Evolutionary conservation across 2,888 invertebrate genomes (phyloP).

Genomic region (Idaea biselata): DNA sequence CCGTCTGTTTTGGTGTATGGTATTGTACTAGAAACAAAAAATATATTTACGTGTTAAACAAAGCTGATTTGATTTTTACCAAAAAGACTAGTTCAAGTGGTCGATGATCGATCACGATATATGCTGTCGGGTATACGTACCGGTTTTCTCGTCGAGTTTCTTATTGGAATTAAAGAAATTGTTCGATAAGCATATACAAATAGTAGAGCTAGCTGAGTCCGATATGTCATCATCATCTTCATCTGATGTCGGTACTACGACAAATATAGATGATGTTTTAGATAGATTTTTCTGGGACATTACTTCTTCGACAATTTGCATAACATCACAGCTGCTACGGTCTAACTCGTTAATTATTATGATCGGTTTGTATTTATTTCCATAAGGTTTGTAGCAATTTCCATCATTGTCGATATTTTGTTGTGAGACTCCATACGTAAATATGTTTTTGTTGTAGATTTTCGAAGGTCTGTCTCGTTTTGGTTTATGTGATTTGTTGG

Average conservation of each 20-base stretch:
- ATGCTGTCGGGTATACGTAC: not conserved
- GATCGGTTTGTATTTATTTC: constrained; percentile 19
- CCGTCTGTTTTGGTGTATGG: not conserved
- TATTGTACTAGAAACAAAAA: not conserved
- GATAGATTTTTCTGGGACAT: constrained; percentile 29
- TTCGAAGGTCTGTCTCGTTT: constrained; percentile 5
- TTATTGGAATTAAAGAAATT: constrained; percentile 27
- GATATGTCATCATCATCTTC: constrained; percentile 29
- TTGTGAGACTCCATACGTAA: not conserved
- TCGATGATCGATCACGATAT: not conserved
- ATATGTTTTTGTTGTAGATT: constrained; percentile 3
- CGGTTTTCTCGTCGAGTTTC: not conserved
- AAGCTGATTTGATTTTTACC: not conserved
- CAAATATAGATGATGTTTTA: constrained; percentile 42
- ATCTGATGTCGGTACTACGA: constrained; percentile 44
- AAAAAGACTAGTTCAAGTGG: not conserved
- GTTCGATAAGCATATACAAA: constrained; percentile 40
- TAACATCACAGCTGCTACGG: constrained; percentile 29
- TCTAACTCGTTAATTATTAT: constrained; percentile 34
- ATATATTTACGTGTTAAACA: not conserved
- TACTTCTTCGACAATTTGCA: constrained; percentile 35
- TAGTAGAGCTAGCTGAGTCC: constrained; percentile 31
- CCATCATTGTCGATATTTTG: not conserved
- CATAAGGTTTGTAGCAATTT: not conserved
- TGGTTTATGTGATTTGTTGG: not conserved